phyloP scores from a whole-genome alignment of 2,888 invertebrate species.

The Drosophila histrio region DNA sequence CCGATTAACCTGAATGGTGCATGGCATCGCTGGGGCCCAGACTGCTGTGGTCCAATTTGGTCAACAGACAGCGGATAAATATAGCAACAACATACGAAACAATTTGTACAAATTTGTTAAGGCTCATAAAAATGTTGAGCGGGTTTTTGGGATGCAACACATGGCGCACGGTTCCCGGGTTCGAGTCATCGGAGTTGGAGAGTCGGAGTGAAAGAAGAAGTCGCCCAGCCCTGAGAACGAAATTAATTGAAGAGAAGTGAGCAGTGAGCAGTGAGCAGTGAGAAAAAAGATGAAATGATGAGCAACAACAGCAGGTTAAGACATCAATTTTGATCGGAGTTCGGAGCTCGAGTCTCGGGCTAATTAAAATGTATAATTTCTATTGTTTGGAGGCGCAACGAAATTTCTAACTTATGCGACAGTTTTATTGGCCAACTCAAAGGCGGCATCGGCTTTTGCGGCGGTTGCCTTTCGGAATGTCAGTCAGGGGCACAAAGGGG shows the following conservation, averaged over 20 bases:
- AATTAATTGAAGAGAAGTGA: conserved; percentile 64
- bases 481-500: conserved; percentile 65
- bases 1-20: conserved; percentile 14
- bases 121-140: conserved; percentile 73
- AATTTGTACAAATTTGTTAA: conserved; percentile 77
- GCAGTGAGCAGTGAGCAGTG: conserved; percentile 31
- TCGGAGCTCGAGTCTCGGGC: neutral
- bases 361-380: conserved; percentile 67
- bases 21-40: neutral
- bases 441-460: conserved; percentile 37
- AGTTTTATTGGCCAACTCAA: conserved; percentile 68
- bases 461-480: conserved; percentile 46
- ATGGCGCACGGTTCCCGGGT: conserved; percentile 44
- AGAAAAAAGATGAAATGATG: neutral
- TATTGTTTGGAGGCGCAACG: conserved; percentile 61
- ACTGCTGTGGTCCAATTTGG: conserved; percentile 64
- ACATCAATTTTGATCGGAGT: conserved; percentile 34
- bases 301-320: conserved; percentile 58
- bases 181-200: neutral
- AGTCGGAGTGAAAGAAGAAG: neutral
- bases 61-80: conserved; percentile 26
- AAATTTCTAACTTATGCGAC: conserved; percentile 74
- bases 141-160: conserved; percentile 54
- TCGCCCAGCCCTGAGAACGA: conserved; percentile 50
- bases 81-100: conserved; percentile 29